Base-by-base conservation (phyloP, 2,113 vertebrate species). In the Isurus oxyrinchus region DNA sequence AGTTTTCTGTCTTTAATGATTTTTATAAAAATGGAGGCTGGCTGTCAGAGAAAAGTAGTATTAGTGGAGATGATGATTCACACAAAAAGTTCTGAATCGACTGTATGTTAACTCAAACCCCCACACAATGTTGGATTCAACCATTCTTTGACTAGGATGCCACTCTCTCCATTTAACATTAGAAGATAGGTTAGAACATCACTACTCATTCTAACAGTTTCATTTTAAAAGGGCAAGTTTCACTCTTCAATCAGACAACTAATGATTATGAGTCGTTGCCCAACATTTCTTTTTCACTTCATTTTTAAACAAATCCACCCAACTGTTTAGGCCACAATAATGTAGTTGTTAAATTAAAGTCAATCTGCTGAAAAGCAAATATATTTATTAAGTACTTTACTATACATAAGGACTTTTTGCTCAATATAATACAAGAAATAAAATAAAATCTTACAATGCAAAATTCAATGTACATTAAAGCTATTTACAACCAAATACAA, bases 301-400 rank as follows among this genome's bases (percentile, higher is more conserved):
- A 72, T 76, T 95, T 21, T 72, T 27, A 35, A 55, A 44, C 25
- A 69, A 55, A 72, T 95, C 21, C 49, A 53, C 25, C 66, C 66
- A 95, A 49, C 44, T 61, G 63, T 53, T 31, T 23, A 95, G 69
- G 25, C 25, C 40, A 95, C 23, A 53, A 95, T 76, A 69, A 49
- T 16, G 14, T 95, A 31, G 40, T 25, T 53, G 49, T 95, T 72
- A 49, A 95, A 76, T 76, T 55, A 95, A 95, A 76, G 67, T 76
- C 94, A 72, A 95, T 97, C 97, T 97, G 98, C 98, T 98, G 98
- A 98, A 99, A 99, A 99, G 99, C 99, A 99, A 99, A 99, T 99
- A 99, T 99, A 99, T 99, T 99, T 99, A 99, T 99, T 99, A 99
- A 99, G 99, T 98, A 99, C 98, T 99, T 99, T 99, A 98, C 99